Evolutionary conservation across 2,797 vertebrate genomes (phyloP).

Genomic region (Buceros bicornis): DNA sequence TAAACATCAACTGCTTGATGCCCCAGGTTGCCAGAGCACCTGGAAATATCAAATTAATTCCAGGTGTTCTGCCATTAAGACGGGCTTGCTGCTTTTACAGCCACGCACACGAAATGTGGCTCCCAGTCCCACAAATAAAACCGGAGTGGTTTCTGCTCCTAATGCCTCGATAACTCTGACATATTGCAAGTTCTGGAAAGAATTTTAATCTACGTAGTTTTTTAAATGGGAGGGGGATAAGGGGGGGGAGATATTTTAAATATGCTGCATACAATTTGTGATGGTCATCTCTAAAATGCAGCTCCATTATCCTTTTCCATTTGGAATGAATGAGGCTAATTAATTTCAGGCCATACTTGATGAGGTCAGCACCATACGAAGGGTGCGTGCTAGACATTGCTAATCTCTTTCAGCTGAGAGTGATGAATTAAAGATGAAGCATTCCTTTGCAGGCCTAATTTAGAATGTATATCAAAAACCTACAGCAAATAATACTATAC

Average conservation of each 20-base stretch:
- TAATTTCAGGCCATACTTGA: constrained; percentile 88
- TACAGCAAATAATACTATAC: constrained; percentile 84
- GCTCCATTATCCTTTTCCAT: constrained; percentile 84
- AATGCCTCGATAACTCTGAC: constrained; percentile 65
- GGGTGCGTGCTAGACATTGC: constrained; percentile 85
- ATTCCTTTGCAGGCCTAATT: constrained; percentile 86
- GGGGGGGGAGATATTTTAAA: constrained; percentile 73
- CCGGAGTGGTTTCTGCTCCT: constrained; percentile 25
- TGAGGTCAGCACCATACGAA: constrained; percentile 86
- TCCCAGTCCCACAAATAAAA: constrained; percentile 57
- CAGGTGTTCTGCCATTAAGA: constrained; percentile 64
- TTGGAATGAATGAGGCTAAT: constrained; percentile 87
- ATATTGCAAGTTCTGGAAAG: constrained; percentile 77
- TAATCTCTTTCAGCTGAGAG: constrained; percentile 88
- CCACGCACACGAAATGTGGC: constrained; percentile 29
- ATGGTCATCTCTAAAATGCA: constrained; percentile 85
- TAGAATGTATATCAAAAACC: constrained; percentile 86
- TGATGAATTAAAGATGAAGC: constrained; percentile 89
- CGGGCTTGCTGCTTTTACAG: constrained; percentile 28
- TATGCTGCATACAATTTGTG: constrained; percentile 82
- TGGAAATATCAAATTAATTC: constrained; percentile 74
- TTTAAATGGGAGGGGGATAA: constrained; percentile 34
- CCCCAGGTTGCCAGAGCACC: constrained; percentile 62
- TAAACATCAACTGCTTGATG: constrained; percentile 52
- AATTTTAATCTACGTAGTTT: constrained; percentile 79